Evolutionary conservation across 2,888 invertebrate species (phyloP).

Genomic region (Apeira syringaria): DNA sequence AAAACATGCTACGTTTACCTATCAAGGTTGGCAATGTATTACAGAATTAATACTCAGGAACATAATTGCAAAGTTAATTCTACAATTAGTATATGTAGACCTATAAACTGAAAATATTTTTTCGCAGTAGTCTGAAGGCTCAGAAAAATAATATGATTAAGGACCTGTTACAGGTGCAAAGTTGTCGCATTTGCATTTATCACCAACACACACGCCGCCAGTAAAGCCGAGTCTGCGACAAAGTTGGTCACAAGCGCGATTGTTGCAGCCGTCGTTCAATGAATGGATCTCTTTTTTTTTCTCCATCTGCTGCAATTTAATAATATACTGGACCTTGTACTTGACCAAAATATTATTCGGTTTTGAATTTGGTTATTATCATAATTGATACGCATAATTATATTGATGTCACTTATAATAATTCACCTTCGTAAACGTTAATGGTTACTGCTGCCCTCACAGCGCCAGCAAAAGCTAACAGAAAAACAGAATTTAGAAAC

Average conservation of each 20-base stretch:
- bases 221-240: slow-evolving; percentile 44
- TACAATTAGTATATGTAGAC: too few relatives aligned
- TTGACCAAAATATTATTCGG: neutral
- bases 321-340: slow-evolving; percentile 5
- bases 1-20: too few relatives aligned
- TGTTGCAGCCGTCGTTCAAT: slow-evolving; percentile 28
- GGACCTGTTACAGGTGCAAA: neutral
- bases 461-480: neutral
- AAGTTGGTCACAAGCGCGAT: slow-evolving; percentile 39
- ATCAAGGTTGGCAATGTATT: too few relatives aligned
- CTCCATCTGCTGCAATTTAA: slow-evolving; percentile 13
- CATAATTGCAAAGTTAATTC: too few relatives aligned
- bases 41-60: too few relatives aligned
- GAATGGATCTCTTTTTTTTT: slow-evolving; percentile 4
- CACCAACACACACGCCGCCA: slow-evolving; percentile 42
- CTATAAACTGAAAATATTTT: too few relatives aligned
- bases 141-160: too few relatives aligned
- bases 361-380: neutral
- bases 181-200: slow-evolving; percentile 42
- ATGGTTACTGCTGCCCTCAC: slow-evolving; percentile 8
- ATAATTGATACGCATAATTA: too few relatives aligned
- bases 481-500: slow-evolving; percentile 1
- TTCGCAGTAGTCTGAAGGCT: too few relatives aligned
- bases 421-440: slow-evolving; percentile 16
- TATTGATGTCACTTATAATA: too few relatives aligned